Base-by-base conservation (phyloP, 2,797 vertebrate genomes). In the Rhabdophis nuchalis region DNA sequence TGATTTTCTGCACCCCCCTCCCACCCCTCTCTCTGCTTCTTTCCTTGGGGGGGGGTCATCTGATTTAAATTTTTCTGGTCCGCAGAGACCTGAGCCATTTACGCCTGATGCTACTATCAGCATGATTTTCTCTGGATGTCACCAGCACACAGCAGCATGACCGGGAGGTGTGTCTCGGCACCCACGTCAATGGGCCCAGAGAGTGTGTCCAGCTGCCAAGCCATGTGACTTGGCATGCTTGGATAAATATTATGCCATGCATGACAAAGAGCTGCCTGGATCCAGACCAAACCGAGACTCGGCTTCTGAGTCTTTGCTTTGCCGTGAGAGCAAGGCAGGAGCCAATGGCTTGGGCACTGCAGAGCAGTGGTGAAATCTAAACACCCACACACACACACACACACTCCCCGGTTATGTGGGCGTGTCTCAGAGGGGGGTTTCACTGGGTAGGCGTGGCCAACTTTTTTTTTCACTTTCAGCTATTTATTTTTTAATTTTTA, bases 141-240 rank as follows among this genome's bases (percentile, higher is more conserved):
- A 94, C 77, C 91, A 94, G 92, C 95, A 57, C 32, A 18, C 25
- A 88, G 41, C 58, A 64, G 1, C 52, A 91, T 94, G 94, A 92
- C 94, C 93, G 90, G 92, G 93, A 95, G 95, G 92, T 91, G 92
- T 94, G 92, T 87, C 92, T 77, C 85, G 25, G 88, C 32, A 90
- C 94, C 92, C 61, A 93, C 89, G 90, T 61, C 94, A 93, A n/a
- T 91, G 68, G 57, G 57, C 89, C 87, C 89, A 0, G 0, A 0
- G 11, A 41, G 58, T 57, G 0, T 13, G 57, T 61, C 91, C 0
- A 0, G 90, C 0, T 93, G 94, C 95, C 91, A 92, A 89, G 89
- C 23, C 92, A 95, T 0, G 0, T 93, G 94, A 92, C n/a, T 92
- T 94, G 93, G 94, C 95, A 89, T 27, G 93, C 41, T 0, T 10